These are phyloP conservation scores for Caenorhabditis angaria DNA, from an alignment of 2,888 invertebrate species.

Conservation along the genomic window DNA sequence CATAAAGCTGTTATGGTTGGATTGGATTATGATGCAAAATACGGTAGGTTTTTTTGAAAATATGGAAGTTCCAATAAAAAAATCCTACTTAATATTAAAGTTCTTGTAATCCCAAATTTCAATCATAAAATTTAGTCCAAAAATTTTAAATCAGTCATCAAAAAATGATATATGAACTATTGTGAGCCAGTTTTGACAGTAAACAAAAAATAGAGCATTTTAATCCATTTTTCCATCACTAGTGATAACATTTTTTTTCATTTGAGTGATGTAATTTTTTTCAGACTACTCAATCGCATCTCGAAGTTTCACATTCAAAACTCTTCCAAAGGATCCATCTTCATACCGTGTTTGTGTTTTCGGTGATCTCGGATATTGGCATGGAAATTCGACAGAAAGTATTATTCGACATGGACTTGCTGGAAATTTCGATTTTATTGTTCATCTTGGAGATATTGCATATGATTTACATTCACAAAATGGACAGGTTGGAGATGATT, in stretches of 20 bases:
- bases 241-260: neutral
- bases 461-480: conserved; percentile 87
- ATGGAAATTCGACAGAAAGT: conserved; percentile 78
- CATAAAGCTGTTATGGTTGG: conserved; percentile 79
- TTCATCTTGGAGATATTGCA: conserved; percentile 83
- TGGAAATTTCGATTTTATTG: conserved; percentile 70
- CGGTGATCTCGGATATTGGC: conserved; percentile 92
- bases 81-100: too few relatives aligned
- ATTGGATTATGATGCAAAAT: conserved; percentile 51
- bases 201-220: too few relatives aligned
- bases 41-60: conserved; percentile 46
- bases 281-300: conserved; percentile 76
- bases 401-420: conserved; percentile 45
- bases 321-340: conserved; percentile 72
- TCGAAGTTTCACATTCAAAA: conserved; percentile 81
- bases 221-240: too few relatives aligned
- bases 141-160: too few relatives aligned
- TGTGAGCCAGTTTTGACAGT: too few relatives aligned
- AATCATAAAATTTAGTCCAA: too few relatives aligned
- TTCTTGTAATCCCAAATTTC: too few relatives aligned
- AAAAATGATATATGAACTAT: too few relatives aligned
- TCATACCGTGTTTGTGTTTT: conserved; percentile 80
- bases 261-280: neutral
- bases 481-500: conserved; percentile 86
- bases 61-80: too few relatives aligned